Base-by-base conservation (phyloP, 2,888 invertebrate species). In the Teinopalpus imperialis region DNA sequence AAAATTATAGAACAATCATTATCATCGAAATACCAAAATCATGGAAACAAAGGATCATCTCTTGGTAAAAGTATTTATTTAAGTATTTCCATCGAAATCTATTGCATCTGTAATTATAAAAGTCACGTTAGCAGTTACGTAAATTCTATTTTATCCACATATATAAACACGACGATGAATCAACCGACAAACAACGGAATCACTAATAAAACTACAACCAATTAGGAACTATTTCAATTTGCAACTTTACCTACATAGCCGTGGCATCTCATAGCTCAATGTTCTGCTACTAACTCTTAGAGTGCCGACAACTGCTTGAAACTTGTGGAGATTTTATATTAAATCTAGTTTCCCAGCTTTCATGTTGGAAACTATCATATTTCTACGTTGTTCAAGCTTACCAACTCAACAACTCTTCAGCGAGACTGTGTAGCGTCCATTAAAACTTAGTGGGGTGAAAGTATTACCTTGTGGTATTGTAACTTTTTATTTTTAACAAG, bases 291-390 rank as follows among this genome's bases (percentile, higher is more conserved):
- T 9, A 20, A 29, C 20, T 12, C 18, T 27, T 12, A 6, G 6
- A 26, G 18, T 18, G 27, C 10, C 16, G 9, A 14, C n/a, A n/a
- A 5, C 16, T 18, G 9, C 27, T 39, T n/a, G n/a, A 39, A 39
- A 39, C 27, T 39, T 29, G 12, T 10, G 20, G 12, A n/a, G 26
- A 20, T 18, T 37, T 16, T n/a, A 39, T 27, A 31, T 40, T 31
- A 32, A 31, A 31, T 23, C 14, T 24, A 18, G 41, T 41, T 41
- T 18, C 31, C 7, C 24, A 41, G 31, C 42, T 26, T 20, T 34
- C 18, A 26, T 5, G 24, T 32, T 20, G 8, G 32, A 26, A n/a
- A 7, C 24, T 42, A 42, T 26, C 32, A 13, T 32, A 32, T 42
- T 42, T 8, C 42, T 8, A 27, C 1, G 5, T 8, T 6, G 20